Evolutionary conservation across 2,888 invertebrate species (phyloP).

Genomic region (Mesorhabditis spiculigera): DNA sequence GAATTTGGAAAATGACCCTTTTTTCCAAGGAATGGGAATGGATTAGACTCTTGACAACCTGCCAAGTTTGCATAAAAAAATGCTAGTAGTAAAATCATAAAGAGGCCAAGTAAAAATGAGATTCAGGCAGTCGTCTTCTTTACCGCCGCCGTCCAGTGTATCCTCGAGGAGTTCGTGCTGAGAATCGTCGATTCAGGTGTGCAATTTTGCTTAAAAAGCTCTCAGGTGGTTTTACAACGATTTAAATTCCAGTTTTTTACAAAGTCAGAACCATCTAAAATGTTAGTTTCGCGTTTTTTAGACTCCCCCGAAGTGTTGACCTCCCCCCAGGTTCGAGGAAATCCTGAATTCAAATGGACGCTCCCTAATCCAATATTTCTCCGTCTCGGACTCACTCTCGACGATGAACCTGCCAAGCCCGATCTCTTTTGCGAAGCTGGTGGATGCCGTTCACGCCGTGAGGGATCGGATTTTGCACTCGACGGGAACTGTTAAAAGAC

Average conservation of each 20-base stretch:
- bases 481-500: slow-evolving; percentile 7
- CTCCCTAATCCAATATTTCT: slow-evolving; percentile 16
- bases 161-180: slow-evolving; percentile 79
- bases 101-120: background rate
- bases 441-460: slow-evolving; percentile 16
- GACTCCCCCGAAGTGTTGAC: slow-evolving; percentile 8
- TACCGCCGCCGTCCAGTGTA: slow-evolving; percentile 82
- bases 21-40: no score
- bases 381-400: slow-evolving; percentile 6
- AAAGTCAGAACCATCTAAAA: no score
- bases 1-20: no score
- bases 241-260: no score
- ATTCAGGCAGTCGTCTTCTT: slow-evolving; percentile 80
- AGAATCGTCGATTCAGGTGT: slow-evolving; percentile 16
- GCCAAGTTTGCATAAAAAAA: background rate
- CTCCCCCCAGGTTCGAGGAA: slow-evolving; percentile 15
- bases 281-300: no score
- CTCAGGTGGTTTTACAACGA: slow-evolving; percentile 7
- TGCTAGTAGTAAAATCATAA: background rate
- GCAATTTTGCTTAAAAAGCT: background rate
- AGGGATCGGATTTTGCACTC: slow-evolving; percentile 13
- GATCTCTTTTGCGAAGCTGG: slow-evolving; percentile 11
- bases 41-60: no score
- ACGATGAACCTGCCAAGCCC: background rate
- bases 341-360: background rate